phyloP scores from a whole-genome alignment of 1,140 invertebrate genomes.

The Drosophila truncata region DNA sequence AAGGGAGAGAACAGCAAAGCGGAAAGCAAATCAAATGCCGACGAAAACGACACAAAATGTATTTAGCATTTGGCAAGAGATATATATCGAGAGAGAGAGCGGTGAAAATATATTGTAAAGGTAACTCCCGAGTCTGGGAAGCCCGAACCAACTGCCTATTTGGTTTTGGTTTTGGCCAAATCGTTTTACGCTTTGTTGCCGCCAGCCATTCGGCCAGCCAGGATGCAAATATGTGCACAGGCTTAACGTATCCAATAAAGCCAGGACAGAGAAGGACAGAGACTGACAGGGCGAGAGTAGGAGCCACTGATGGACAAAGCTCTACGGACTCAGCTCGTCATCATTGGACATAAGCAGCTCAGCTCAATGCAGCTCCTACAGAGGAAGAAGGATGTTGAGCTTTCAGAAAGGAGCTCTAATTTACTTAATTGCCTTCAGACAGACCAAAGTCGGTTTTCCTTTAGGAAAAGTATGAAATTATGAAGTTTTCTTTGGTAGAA shows the following conservation, averaged over 20 bases:
- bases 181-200: constrained; percentile 63
- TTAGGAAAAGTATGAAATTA: neutral
- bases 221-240: constrained; percentile 67
- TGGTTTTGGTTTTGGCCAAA: constrained; percentile 64
- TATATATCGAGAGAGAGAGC: constrained; percentile 20
- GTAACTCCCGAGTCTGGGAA: constrained; percentile 29
- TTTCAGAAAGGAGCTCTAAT: neutral
- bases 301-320: constrained; percentile 60
- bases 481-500: neutral
- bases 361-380: constrained; percentile 43
- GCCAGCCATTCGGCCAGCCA: constrained; percentile 39
- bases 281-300: constrained; percentile 10
- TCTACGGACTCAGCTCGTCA: constrained; percentile 57
- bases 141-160: constrained; percentile 31
- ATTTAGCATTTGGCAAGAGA: constrained; percentile 47
- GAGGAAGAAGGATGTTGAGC: constrained; percentile 11
- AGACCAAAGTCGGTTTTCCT: neutral
- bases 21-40: constrained; percentile 53
- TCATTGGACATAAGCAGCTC: constrained; percentile 59
- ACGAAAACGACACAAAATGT: constrained; percentile 60
- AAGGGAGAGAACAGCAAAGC: constrained; percentile 16
- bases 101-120: constrained; percentile 45
- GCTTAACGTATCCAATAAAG: constrained; percentile 63
- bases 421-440: constrained; percentile 3
- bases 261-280: constrained; percentile 44